These are phyloP conservation scores for Pempheris klunzingeri DNA, from an alignment of 2,797 vertebrate genomes.

Conservation along the genomic window DNA sequence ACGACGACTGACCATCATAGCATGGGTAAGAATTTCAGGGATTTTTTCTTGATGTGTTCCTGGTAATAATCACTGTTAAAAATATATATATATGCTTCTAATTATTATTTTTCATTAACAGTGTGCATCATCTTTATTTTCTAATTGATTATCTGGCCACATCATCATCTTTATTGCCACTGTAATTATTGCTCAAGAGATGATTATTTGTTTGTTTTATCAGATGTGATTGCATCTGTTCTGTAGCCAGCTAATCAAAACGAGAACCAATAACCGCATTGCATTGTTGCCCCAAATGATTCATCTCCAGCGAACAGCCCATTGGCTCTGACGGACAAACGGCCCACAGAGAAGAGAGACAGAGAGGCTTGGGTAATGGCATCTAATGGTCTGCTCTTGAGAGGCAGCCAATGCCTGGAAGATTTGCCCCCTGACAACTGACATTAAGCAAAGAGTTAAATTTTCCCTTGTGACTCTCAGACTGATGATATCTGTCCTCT, in stretches of 20 bases:
- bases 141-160: slow-evolving; percentile 4
- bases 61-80: too few species aligned
- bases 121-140: slow-evolving; percentile 6
- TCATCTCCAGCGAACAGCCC: slow-evolving; percentile 57
- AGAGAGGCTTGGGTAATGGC: slow-evolving; percentile 64
- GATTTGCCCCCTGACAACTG: slow-evolving; percentile 74
- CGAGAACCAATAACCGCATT: slow-evolving; percentile 30
- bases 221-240: slow-evolving; percentile 41
- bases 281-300: slow-evolving; percentile 46
- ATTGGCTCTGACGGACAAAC: slow-evolving; percentile 61
- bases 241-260: slow-evolving; percentile 37
- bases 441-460: slow-evolving; percentile 76
- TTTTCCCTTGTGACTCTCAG: slow-evolving; percentile 54
- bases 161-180: slow-evolving; percentile 11
- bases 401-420: slow-evolving; percentile 70
- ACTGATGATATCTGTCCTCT: slow-evolving; percentile 43
- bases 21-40: too few species aligned
- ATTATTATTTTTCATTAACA: slow-evolving; percentile 14
- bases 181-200: slow-evolving; percentile 22
- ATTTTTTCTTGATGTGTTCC: too few species aligned
- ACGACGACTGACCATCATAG: too few species aligned
- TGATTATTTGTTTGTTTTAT: slow-evolving; percentile 41
- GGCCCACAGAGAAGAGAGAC: slow-evolving; percentile 43
- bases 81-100: not conserved
- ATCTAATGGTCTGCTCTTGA: slow-evolving; percentile 73